Evolutionary conservation across 2,797 vertebrate genomes (phyloP).

Genomic region (Dermochelys coriacea): DNA sequence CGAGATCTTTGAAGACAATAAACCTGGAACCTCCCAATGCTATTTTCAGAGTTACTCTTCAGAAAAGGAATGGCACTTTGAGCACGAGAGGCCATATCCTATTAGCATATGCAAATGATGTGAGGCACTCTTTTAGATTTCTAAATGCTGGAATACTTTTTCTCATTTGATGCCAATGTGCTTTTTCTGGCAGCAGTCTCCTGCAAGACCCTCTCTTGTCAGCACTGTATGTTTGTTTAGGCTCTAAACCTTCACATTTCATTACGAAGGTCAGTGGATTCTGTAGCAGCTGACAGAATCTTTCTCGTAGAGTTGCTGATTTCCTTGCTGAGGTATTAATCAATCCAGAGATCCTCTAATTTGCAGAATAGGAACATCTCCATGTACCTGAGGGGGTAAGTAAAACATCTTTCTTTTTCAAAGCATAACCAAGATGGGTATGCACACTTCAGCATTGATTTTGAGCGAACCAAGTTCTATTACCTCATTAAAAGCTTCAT

Average conservation of each 20-base stretch:
- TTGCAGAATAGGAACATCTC: neutral
- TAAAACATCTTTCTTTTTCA: neutral
- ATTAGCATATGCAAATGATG: neutral
- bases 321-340: neutral
- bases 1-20: neutral
- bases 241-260: neutral
- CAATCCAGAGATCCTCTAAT: neutral
- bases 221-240: neutral
- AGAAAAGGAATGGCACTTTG: neutral
- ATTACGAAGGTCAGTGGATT: neutral
- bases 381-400: neutral
- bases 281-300: neutral
- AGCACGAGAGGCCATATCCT: neutral
- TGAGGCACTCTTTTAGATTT: neutral
- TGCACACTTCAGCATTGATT: too few relatives aligned
- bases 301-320: neutral
- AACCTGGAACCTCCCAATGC: neutral
- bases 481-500: neutral
- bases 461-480: neutral
- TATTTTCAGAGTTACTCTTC: neutral
- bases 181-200: neutral
- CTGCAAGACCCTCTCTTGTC: neutral
- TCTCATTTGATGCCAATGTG: neutral
- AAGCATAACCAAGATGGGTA: neutral
- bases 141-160: neutral